Evolutionary conservation across 2,797 vertebrate genomes (phyloP).

Genomic region (Pseudochirops cupreus): DNA sequence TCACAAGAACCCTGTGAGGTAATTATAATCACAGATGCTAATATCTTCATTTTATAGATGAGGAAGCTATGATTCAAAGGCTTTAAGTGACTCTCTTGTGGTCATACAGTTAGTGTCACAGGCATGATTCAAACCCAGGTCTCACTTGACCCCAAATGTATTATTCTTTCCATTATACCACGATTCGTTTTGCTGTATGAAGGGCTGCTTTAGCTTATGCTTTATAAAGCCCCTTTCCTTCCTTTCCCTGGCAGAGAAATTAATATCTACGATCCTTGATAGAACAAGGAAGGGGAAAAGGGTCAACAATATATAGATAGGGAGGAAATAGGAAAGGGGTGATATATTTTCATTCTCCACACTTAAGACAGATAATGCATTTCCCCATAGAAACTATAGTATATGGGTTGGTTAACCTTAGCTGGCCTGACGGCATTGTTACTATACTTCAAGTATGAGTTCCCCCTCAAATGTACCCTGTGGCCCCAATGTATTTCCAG

Average conservation of each 20-base stretch:
- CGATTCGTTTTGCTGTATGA: neutral
- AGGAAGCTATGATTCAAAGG: neutral
- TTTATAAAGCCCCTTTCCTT: neutral
- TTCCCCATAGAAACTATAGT: neutral
- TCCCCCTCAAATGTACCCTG: neutral
- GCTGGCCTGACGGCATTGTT: neutral
- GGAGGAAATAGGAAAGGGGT: neutral
- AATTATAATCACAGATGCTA: neutral
- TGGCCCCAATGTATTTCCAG: neutral
- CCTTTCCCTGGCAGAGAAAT: neutral
- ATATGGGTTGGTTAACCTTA: neutral
- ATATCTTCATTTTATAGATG: neutral
- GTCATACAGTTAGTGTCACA: neutral
- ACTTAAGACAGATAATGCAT: neutral
- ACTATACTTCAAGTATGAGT: neutral
- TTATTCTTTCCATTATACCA: neutral
- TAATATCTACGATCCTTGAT: neutral
- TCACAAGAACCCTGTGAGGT: neutral
- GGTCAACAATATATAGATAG: neutral
- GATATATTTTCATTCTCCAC: neutral
- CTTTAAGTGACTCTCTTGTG: neutral
- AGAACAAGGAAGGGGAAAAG: neutral
- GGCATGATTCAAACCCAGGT: neutral
- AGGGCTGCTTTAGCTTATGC: neutral
- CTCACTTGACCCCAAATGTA: neutral